phyloP scores from a whole-genome alignment of 1,140 invertebrate species.

The Drosophila rufa region DNA sequence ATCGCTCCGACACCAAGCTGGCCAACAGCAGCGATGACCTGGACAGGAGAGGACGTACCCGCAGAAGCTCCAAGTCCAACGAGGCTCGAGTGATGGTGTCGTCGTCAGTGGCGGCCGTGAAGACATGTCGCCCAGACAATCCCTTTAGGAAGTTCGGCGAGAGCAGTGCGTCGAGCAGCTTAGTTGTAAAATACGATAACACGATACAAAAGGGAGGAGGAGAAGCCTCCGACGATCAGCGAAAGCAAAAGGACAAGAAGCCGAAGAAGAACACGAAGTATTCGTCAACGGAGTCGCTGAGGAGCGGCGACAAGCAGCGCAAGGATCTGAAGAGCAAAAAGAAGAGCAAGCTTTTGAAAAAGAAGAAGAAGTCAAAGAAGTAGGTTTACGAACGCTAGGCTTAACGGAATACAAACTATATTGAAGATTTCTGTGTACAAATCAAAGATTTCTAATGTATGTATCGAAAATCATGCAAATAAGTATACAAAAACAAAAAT shows the following conservation, averaged over 20 bases:
- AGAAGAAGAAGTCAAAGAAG: conserved; percentile 74
- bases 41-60: conserved; percentile 29
- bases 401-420: conserved; percentile 29
- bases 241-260: conserved; percentile 70
- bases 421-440: conserved; percentile 54
- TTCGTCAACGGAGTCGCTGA: conserved; percentile 68
- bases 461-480: conserved; percentile 40
- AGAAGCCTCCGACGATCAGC: conserved; percentile 44
- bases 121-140: conserved; percentile 57
- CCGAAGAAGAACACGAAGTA: conserved; percentile 59
- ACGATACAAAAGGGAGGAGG: conserved; percentile 29
- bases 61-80: conserved; percentile 25
- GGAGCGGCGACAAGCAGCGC: conserved; percentile 64
- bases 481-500: conserved; percentile 36
- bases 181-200: conserved; percentile 59
- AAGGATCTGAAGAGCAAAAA: conserved; percentile 71
- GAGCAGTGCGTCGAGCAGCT: conserved; percentile 39
- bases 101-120: conserved; percentile 52
- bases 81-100: conserved; percentile 48
- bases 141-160: conserved; percentile 68
- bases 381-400: conserved; percentile 37
- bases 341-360: conserved; percentile 68
- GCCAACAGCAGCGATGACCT: conserved; percentile 43
- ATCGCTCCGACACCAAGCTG: conserved; percentile 38
- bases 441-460: conserved; percentile 57